Evolutionary conservation across 2,113 vertebrate species (phyloP).

Genomic region (Recurvirostra avosetta): DNA sequence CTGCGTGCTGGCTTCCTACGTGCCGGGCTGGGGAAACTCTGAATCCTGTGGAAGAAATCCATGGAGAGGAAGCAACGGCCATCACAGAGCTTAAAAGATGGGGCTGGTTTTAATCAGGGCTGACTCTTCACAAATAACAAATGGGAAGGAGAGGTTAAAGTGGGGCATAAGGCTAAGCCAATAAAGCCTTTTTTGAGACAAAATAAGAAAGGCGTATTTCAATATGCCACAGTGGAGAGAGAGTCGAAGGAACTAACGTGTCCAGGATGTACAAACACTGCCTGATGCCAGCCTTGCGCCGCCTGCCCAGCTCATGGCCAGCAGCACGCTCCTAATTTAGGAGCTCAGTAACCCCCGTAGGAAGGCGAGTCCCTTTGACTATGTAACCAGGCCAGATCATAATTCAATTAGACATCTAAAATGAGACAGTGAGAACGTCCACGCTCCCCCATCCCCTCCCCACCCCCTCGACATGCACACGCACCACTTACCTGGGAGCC

Average conservation of each 20-base stretch:
- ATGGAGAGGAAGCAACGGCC: conserved; percentile 47
- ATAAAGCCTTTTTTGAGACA: conserved; percentile 45
- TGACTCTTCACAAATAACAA: conserved; percentile 50
- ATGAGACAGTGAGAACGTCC: not conserved
- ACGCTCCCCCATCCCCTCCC: not conserved
- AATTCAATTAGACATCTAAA: conserved; percentile 31
- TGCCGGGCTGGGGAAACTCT: conserved; percentile 43
- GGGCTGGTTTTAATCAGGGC: conserved; percentile 61
- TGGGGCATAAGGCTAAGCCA: conserved; percentile 49
- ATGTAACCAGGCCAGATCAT: not conserved
- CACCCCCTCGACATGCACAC: not conserved
- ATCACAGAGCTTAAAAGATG: conserved; percentile 25
- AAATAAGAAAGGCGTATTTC: conserved; percentile 26
- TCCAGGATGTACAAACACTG: not conserved
- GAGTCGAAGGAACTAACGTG: not conserved
- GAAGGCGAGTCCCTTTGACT: not conserved
- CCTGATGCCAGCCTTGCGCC: not conserved
- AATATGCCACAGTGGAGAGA: not conserved
- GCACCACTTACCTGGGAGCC: not conserved
- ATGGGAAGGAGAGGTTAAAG: conserved; percentile 31
- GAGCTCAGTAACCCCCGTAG: not conserved
- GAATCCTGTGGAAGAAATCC: conserved; percentile 63
- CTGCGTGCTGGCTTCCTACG: conserved; percentile 20
- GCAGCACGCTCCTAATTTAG: not conserved
- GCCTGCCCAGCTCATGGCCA: not conserved